A percentile compares a stretch with the other conserved stretches of the same genome.
Conservation (phyloP, 2,797 vertebrate genomes). For the Phataginus tricuspis region DNA sequence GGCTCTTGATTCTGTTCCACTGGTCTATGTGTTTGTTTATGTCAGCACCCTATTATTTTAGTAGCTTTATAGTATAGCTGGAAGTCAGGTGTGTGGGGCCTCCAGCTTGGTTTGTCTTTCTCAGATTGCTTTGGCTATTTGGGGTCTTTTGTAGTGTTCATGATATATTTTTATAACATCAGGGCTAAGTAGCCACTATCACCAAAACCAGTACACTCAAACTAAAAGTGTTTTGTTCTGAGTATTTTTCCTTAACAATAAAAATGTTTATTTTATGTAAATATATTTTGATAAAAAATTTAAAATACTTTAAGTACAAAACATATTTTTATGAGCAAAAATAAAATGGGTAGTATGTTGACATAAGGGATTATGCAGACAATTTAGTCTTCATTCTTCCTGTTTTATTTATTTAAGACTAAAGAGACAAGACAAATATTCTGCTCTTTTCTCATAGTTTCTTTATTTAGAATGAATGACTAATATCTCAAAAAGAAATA, state of each 20-base stretch:
- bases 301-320: background rate
- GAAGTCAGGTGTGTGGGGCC: background rate
- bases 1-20: background rate
- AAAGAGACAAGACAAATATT: background rate
- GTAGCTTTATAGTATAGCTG: background rate
- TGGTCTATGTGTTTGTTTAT: background rate
- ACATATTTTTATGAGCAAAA: background rate
- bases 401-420: conserved; percentile 8
- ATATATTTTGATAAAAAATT: background rate
- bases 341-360: background rate
- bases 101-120: background rate
- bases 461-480: conserved; percentile 3
- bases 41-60: background rate
- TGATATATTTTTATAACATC: background rate
- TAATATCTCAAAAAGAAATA: conserved; percentile 5
- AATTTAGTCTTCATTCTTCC: background rate
- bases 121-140: background rate
- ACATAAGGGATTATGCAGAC: background rate
- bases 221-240: background rate
- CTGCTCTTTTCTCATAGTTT: background rate
- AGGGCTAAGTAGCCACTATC: background rate
- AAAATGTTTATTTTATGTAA: background rate
- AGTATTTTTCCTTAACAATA: background rate
- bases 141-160: background rate
- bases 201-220: background rate